Percentiles rank a stretch among this genome's conserved stretches.
phyloP scores from a whole-genome alignment of 2,113 vertebrate genomes.

The Lophotis ruficrista region DNA sequence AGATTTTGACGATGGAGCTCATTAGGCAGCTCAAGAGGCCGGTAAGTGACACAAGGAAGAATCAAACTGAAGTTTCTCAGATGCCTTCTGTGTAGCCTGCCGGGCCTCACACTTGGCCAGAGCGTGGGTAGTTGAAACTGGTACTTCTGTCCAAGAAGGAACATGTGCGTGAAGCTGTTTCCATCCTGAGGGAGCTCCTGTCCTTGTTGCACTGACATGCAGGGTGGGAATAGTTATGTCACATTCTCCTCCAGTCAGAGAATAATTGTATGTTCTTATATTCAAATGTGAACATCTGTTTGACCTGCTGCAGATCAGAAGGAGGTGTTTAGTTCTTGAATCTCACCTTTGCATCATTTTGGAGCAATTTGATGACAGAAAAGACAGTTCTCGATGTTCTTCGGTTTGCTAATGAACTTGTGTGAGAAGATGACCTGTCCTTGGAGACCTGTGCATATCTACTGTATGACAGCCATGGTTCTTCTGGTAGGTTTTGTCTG shows the following conservation, averaged over 20 bases:
- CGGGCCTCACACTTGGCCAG: background rate
- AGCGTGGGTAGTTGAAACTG: background rate
- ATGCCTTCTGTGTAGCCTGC: background rate
- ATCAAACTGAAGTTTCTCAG: background rate
- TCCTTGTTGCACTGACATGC: background rate
- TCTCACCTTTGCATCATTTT: background rate
- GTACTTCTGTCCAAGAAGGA: background rate
- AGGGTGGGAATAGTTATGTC: background rate
- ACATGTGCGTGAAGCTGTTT: rapidly evolving
- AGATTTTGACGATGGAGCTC: background rate
- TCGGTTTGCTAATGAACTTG: background rate
- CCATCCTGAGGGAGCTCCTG: background rate
- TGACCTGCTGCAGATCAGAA: background rate
- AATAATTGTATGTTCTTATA: background rate
- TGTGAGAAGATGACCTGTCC: rapidly evolving
- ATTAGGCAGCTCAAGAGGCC: background rate
- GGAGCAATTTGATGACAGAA: background rate
- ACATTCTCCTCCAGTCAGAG: background rate
- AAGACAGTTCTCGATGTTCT: background rate
- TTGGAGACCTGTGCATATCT: background rate
- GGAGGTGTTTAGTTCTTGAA: background rate
- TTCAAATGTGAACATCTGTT: background rate
- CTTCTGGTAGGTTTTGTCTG: background rate
- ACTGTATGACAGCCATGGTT: background rate
- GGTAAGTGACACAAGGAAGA: background rate